These are phyloP conservation scores for Corynorhinus townsendii DNA, from an alignment of 2,113 vertebrate genomes.

Conservation along the genomic window DNA sequence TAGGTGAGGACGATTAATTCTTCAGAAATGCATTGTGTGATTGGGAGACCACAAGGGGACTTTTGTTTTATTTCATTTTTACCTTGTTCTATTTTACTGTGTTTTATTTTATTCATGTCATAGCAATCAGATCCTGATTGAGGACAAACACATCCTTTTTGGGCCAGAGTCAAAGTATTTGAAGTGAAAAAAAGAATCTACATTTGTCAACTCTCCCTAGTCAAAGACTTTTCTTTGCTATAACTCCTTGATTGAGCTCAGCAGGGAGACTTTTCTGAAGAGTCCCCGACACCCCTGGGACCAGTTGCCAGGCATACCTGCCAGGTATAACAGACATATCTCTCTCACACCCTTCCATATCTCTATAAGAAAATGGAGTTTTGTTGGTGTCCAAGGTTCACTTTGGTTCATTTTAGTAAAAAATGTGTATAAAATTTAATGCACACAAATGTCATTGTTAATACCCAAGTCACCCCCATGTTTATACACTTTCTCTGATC, in stretches of 20 bases:
- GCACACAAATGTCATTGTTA: neutral
- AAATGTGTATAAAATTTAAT: conserved; percentile 25
- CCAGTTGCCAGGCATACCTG: neutral
- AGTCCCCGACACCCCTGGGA: neutral
- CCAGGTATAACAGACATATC: neutral
- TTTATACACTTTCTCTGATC: neutral
- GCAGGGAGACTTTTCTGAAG: neutral
- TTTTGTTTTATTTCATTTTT: conserved; percentile 37
- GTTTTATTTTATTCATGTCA: conserved; percentile 38
- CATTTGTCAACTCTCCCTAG: neutral
- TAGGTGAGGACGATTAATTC: conserved; percentile 50
- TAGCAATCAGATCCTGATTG: neutral
- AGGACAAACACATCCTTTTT: neutral
- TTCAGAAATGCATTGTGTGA: conserved; percentile 24
- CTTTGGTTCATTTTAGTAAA: conserved; percentile 31
- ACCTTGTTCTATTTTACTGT: conserved; percentile 3
- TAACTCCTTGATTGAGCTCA: neutral
- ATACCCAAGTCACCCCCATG: neutral
- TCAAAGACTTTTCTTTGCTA: neutral
- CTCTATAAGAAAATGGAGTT: neutral
- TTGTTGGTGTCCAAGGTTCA: neutral
- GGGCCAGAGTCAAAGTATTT: neutral
- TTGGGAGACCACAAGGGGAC: conserved; percentile 4
- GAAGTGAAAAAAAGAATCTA: neutral
- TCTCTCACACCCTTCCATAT: neutral